Base-by-base conservation (phyloP, 2,888 invertebrate genomes). In the Melipona bicolor region DNA sequence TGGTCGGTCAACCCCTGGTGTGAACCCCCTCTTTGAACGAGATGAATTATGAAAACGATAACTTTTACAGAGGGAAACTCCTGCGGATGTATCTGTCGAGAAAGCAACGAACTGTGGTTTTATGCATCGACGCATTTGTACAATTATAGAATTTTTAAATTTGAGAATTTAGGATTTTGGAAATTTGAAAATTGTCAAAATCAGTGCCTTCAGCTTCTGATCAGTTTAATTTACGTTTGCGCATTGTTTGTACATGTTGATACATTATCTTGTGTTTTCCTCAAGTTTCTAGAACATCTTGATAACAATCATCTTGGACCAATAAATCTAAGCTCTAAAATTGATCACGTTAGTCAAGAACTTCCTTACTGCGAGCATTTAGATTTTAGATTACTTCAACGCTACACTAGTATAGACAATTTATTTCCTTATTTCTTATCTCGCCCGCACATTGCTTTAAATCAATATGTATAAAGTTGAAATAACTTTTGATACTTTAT, bases 11-110 rank as follows among this genome's bases (percentile, higher is more conserved):
- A 82, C 78, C 80, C 82, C 78, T 65, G n/a, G 77, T 59, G 62
- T 19, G 27, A 65, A 67, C 68, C 79, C 83, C 89, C 89, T 78
- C 83, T 77, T 87, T 75, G 75, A 75, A 59, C 71, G 65, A 87
- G 88, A 87, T 89, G 88, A 91, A 88, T 92, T 92, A 91, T 91
- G 92, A 92, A 92, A 92, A 91, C 91, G 90, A 91, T 92, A 91
- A 92, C 88, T 92, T 91, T 84, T 82, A 62, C 79, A 71, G 81
- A 77, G 87, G 71, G 67, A 75, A 76, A 82, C 83, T 81, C 86
- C 62, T 65, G 27, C 32, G 78, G 52, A 61, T 77, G 27, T 69
- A 62, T 62, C 36, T 50, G 78, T 82, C 83, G 71, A 72, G 80
- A 81, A 80, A 88, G 82, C 65, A 73, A 43, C 70, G 61, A 73